Conservation (phyloP, 2,113 vertebrate species). For the Passer montanus region DNA sequence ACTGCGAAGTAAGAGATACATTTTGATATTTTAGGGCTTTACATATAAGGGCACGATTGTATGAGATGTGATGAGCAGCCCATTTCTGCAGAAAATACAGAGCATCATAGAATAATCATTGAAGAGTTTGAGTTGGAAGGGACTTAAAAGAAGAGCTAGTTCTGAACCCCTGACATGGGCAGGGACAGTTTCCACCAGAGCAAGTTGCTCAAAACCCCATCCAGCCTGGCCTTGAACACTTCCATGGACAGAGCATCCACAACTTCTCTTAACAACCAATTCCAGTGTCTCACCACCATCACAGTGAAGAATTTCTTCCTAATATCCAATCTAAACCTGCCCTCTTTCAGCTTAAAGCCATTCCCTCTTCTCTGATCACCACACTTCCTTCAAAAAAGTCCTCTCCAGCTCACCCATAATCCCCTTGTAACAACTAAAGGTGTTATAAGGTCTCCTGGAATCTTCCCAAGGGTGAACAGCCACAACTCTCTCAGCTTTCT, state of each 20-base stretch:
- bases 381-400: not conserved
- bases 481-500: not conserved
- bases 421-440: not conserved
- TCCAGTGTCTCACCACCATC: not conserved
- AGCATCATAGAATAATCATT: not conserved
- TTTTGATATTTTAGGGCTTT: not conserved
- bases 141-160: not conserved
- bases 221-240: not conserved
- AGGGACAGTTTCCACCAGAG: not conserved
- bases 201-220: not conserved
- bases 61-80: not conserved
- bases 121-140: not conserved
- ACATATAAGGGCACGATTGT: not conserved
- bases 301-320: not conserved
- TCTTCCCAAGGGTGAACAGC: not conserved
- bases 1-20: not conserved
- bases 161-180: not conserved
- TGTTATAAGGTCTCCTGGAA: not conserved
- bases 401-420: not conserved
- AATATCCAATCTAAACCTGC: not conserved
- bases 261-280: not conserved
- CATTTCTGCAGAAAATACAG: not conserved
- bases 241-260: too few species aligned
- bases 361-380: not conserved
- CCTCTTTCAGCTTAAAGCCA: not conserved